These are phyloP conservation scores for Cyphomyrus plagiostoma DNA, from an alignment of 2,113 vertebrate genomes.

Conservation along the genomic window DNA sequence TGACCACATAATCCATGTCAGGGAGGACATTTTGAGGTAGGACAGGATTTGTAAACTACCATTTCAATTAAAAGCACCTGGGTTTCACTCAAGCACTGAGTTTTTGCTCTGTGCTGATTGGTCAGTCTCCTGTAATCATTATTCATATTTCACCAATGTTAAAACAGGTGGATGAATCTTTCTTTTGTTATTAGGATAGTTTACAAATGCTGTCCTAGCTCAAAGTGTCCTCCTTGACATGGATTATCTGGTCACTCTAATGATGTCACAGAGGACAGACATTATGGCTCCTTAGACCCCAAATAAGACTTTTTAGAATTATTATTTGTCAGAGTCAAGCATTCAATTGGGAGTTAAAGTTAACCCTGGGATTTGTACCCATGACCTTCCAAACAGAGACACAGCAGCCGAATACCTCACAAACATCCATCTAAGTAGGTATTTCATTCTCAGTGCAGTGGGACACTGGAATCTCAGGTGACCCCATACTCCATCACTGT, in stretches of 20 bases:
- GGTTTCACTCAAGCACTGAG: background rate
- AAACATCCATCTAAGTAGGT: background rate
- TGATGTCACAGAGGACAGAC: background rate
- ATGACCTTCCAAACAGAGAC: background rate
- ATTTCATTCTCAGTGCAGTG: background rate
- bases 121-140: background rate
- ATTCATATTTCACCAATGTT: background rate
- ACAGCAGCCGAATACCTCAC: background rate
- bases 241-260: background rate
- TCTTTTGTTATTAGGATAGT: background rate
- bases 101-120: background rate
- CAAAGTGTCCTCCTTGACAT: background rate
- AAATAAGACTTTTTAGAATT: background rate
- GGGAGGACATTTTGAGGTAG: background rate
- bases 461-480: background rate
- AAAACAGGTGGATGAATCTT: background rate
- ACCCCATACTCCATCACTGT: background rate
- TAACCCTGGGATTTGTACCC: background rate
- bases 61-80: background rate
- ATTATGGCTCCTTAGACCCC: background rate
- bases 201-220: background rate
- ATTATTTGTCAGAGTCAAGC: background rate
- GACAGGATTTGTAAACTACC: background rate
- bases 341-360: background rate
- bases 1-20: background rate